Conservation (phyloP, 2,888 invertebrate genomes). For the Caenorhabditis afra region DNA sequence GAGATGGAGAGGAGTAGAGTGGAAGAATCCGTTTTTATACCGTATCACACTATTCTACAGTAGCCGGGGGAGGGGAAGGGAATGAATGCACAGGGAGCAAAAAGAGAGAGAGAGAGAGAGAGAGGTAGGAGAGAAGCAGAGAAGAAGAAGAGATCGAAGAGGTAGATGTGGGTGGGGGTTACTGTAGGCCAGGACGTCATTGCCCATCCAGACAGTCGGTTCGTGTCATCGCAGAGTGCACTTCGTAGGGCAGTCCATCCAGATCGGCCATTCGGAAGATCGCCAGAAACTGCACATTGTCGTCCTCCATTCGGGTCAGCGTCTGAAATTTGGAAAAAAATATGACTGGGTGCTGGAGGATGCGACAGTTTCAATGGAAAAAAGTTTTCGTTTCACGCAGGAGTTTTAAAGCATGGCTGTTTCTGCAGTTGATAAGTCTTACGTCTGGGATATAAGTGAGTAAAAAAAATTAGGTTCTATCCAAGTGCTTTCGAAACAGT, state of each 20-base stretch:
- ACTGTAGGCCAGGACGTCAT: neutral
- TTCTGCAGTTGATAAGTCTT: no score
- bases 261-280: constrained; percentile 68
- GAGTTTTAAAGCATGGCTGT: no score
- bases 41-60: no score
- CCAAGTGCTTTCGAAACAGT: no score
- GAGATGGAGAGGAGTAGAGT: no score
- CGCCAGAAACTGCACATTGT: constrained; percentile 70
- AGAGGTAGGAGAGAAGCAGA: constrained; percentile 10
- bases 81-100: constrained; percentile 15
- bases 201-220: neutral
- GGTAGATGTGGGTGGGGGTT: neutral
- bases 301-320: constrained; percentile 68
- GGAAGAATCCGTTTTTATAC: no score
- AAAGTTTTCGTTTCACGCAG: no score
- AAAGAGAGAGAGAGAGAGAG: neutral
- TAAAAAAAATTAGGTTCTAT: no score
- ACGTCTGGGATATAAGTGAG: no score
- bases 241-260: constrained; percentile 64
- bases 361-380: neutral
- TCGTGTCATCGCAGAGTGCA: constrained; percentile 54
- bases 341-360: neutral
- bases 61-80: neutral
- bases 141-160: constrained; percentile 6
- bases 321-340: constrained; percentile 42